Evolutionary conservation across 2,113 vertebrate genomes (phyloP).

Genomic region (Baryphthengus martii): DNA sequence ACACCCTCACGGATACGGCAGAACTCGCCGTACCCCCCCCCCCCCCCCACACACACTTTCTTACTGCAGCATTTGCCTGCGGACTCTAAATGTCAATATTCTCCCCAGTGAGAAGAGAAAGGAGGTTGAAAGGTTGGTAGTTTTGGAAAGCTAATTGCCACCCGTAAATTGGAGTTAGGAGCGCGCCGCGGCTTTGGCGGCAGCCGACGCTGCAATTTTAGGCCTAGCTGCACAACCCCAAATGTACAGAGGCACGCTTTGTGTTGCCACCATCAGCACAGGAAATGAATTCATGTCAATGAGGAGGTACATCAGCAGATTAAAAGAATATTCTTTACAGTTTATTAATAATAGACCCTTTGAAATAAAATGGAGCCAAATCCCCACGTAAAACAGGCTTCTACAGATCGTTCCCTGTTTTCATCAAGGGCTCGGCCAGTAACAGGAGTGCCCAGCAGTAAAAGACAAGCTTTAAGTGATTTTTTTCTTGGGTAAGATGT

Average conservation of each 20-base stretch:
- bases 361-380: slow-evolving; percentile 8
- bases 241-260: not conserved
- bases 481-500: not conserved
- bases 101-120: slow-evolving; percentile 49
- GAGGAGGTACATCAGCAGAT: not conserved
- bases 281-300: not conserved
- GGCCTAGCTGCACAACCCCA: not conserved
- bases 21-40: slow-evolving; percentile 53
- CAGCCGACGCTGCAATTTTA: not conserved
- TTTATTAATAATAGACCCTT: slow-evolving; percentile 9
- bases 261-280: not conserved
- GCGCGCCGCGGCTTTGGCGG: not conserved
- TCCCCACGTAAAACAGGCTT: not conserved
- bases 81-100: slow-evolving; percentile 73
- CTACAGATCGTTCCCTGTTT: not conserved
- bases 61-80: slow-evolving; percentile 29
- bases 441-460: not conserved
- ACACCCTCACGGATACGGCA: not conserved
- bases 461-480: slow-evolving; percentile 2
- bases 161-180: slow-evolving; percentile 11
- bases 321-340: slow-evolving; percentile 6
- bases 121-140: slow-evolving; percentile 62
- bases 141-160: slow-evolving; percentile 59
- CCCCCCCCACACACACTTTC: slow-evolving; percentile 50
- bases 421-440: not conserved